These are phyloP conservation scores for Synergus gifuensis DNA, from an alignment of 2,888 invertebrate genomes.

Conservation along the genomic window DNA sequence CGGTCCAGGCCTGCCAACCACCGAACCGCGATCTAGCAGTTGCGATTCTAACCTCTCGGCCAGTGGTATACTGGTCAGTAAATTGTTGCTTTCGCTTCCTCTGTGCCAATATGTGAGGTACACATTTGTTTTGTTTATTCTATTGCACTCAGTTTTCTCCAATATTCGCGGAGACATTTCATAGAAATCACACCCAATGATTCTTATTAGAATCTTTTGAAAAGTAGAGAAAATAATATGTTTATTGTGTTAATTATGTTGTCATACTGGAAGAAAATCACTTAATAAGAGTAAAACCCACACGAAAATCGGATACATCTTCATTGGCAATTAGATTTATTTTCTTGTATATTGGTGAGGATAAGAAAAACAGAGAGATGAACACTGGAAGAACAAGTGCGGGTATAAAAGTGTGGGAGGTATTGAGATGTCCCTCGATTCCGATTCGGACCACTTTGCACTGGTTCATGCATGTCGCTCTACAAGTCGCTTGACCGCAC, in stretches of 20 bases:
- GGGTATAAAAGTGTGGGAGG: constrained; percentile 57
- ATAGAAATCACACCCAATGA: no score
- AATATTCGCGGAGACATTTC: no score
- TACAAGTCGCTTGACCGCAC: constrained; percentile 37
- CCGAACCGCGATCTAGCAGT: constrained; percentile 74
- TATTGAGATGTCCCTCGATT: constrained; percentile 60
- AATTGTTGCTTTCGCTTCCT: constrained; percentile 41
- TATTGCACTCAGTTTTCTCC: no score
- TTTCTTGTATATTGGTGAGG: not conserved
- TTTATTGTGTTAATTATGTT: no score
- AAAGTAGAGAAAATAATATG: no score
- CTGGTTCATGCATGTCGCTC: constrained; percentile 43
- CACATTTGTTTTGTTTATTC: not conserved
- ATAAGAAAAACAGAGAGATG: not conserved
- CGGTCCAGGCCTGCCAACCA: constrained; percentile 65
- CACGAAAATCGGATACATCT: no score
- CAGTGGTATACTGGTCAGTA: constrained; percentile 41
- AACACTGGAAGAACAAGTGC: constrained; percentile 40
- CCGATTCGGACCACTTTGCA: constrained; percentile 50
- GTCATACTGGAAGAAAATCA: no score
- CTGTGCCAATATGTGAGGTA: constrained; percentile 49
- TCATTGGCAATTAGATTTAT: not conserved
- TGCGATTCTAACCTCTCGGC: constrained; percentile 68
- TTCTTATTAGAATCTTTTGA: no score
- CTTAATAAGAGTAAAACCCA: no score